Conservation (phyloP, 2,113 vertebrate species). For the Noturus placidus region DNA sequence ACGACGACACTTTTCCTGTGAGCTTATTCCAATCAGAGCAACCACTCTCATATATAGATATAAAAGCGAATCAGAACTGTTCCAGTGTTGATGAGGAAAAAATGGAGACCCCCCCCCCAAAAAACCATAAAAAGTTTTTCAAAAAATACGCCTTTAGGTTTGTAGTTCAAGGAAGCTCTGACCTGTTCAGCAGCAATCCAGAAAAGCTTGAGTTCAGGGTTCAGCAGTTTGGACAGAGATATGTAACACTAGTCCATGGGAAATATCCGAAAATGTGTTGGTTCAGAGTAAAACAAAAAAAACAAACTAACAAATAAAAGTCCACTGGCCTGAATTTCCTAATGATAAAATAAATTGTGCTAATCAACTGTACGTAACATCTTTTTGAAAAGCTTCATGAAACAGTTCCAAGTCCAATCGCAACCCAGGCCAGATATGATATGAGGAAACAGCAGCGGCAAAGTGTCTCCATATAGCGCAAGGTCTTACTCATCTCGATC, state of each 20-base stretch:
- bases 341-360: not conserved
- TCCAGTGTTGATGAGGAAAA: not conserved
- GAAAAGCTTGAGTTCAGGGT: not conserved
- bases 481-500: conserved; percentile 35
- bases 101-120: not conserved
- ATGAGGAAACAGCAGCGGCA: not conserved
- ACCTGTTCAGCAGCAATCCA: not conserved
- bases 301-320: not conserved
- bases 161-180: not conserved
- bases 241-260: not conserved
- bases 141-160: not conserved
- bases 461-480: not conserved
- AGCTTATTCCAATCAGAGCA: not conserved
- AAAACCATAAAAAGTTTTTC: no score
- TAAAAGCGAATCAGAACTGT: not conserved
- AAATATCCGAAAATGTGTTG: not conserved
- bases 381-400: not conserved
- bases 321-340: not conserved
- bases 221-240: not conserved
- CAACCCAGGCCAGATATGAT: not conserved
- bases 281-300: not conserved
- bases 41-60: not conserved
- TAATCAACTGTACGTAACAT: not conserved
- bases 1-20: not conserved
- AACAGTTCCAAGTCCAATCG: not conserved